Evolutionary conservation across 1,140 invertebrate species (phyloP), one percentile per base, ranked within the genome.

Genomic region (Agrilus planipennis): DNA sequence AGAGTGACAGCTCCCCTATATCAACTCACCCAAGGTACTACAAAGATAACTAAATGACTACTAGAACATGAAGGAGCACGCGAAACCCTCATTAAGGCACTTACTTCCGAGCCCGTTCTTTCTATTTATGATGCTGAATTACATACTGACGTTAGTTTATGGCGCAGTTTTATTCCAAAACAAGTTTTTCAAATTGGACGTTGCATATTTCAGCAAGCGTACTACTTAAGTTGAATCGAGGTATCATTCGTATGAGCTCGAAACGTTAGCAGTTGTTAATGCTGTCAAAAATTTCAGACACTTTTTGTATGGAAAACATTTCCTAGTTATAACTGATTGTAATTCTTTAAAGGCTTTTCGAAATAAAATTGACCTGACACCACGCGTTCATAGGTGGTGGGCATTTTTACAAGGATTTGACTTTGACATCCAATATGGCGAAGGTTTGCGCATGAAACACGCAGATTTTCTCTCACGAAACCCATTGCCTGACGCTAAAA

Each of bases 271-370:
- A 4, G 40, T 22, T 10, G 27, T 25, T n/a, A 40, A 42, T 37
- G 22, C 62, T 2, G 44, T 73, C 4, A 52, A 63, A 38, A 58
- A 65, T 27, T 71, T 69, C 45, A 38, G 58, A 41, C 40, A 55
- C 12, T 74, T 68, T 49, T 45, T 73, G 20, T 48, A 61, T 15
- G 61, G 60, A 5, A 62, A 51, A 31, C 36, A 58, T 11, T 67
- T 68, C 47, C 59, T 30, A 5, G 46, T 51, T 23, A 31, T 31
- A 39, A 51, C 49, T 1, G 50, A 51, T 22, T 49, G 50, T 31
- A 51, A 51, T 22, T 49, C 43, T 39, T 18, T 34, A 17, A 49
- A 46, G 30, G 18, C 40, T 19, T 17, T 48, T 18, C 40, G 23
- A 20, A 21, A 46, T 16, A 49, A 51, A 19, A 16, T 18, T 41